Base-by-base conservation (phyloP, 92 coral and sea anemone species). In the Parazoanthus swiftii region DNA sequence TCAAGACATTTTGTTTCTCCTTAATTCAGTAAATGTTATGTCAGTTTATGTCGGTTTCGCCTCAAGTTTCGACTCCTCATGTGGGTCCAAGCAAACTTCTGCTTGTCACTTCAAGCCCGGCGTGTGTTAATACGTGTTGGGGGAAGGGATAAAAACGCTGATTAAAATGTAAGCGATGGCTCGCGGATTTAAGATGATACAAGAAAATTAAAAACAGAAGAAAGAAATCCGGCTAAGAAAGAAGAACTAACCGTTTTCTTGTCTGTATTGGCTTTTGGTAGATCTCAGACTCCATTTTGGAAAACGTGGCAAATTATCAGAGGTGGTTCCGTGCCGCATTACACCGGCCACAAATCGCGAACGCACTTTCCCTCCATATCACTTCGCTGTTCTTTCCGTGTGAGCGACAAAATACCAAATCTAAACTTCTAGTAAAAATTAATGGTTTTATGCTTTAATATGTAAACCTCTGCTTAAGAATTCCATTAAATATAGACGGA, bases 401-500 rank as follows among this genome's bases (percentile, higher is more conserved):
- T 46, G 66, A 72, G 75, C 79, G 15, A 72, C 33, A 84, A 82
- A 84, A 20, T 48, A 84, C 86, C 85, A 92, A 92, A 78, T 63
- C 77, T 76, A 90, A 85, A 90, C 92, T 90, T 88, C 76, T 85
- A 90, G 91, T 93, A 88, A 93, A 95, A 91, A 91, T 93, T 91
- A 94, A 95, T 95, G 93, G 91, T 89, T 89, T 91, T 88, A 84
- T 77, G 91, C 90, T 95, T 95, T 95, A 95, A 93, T 95, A 95
- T 93, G 98, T 93, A 95, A 93, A 95, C 92, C 90, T 89, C 88
- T 92, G 93, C 92, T 95, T 95, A 95, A 91, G 94, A 88, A 95
- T 95, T 91, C 98, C 98, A 95, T 95, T 95, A 95, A 95, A 95
- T 91, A 95, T 95, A 95, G 91, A 95, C 94, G 92, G 89, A 90